Evolutionary conservation across 2,797 vertebrate genomes (phyloP), one percentile per base, ranked within the genome.

Genomic region (Labroides dimidiatus): DNA sequence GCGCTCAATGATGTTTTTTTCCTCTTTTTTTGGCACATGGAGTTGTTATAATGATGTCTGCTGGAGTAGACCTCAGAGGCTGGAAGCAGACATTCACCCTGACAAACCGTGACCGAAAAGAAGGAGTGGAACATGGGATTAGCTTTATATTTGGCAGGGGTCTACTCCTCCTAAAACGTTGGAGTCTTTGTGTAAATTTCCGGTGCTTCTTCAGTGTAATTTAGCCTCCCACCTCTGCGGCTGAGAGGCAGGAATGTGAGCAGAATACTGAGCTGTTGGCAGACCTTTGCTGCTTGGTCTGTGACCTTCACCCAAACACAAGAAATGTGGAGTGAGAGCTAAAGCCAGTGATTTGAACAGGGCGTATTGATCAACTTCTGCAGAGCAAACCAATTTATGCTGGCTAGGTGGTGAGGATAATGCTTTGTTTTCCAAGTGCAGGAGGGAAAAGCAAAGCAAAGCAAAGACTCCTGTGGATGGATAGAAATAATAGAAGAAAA

Each of bases 271-370:
- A 92, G 74, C 63, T 52, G 50, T 41, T 67, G 69, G 80, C 83
- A 72, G 82, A 86, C 77, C 78, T 87, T 81, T 87, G 66, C 75
- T 72, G 82, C 75, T 89, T 68, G 69, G 66, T 62, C 69, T n/a
- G 75, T 90, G 90, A 93, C 93, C 91, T 93, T 91, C 91, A 90
- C 60, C 0, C 30, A 84, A 82, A 76, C 81, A 69, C 60, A 69
- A 79, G 70, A 77, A 82, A 84, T 60, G 70, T 49, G 6, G 59
- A 79, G 70, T 42, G 80, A 85, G 81, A 85, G 86, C 68, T 69
- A 50, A 83, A 64, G 64, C 72, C 78, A 58, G 80, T 64, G 78
- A 78, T 89, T 84, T 71, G 55, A 88, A 79, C 78, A 54, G 73
- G 71, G 43, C 10, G 21, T 86, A 93, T 91, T 78, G 89, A 92